Evolutionary conservation across 1,140 invertebrate species (phyloP).

Genomic region (Gonatopus flavifemur): DNA sequence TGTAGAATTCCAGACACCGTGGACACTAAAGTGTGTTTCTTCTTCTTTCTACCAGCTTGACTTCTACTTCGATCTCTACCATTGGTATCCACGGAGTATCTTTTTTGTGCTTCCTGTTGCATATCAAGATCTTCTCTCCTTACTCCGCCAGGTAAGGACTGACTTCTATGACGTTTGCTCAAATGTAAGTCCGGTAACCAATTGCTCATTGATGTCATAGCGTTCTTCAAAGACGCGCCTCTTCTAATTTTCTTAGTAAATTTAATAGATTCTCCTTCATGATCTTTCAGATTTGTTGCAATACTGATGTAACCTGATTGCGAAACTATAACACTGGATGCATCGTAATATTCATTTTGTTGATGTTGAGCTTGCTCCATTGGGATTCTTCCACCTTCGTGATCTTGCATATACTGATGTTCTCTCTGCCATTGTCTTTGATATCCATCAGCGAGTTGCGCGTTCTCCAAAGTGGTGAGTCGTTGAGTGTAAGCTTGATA

Average conservation of each 20-base stretch:
- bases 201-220: conserved; percentile 77
- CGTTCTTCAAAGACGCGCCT: conserved; percentile 73
- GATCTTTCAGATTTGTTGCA: conserved; percentile 66
- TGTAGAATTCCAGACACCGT: conserved; percentile 79
- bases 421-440: conserved; percentile 50
- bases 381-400: conserved; percentile 31
- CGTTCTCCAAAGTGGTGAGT: conserved; percentile 31
- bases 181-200: conserved; percentile 82
- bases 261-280: conserved; percentile 59
- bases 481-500: conserved; percentile 47
- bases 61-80: conserved; percentile 36
- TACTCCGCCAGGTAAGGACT: conserved; percentile 75
- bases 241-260: conserved; percentile 68
- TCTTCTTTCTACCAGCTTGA: conserved; percentile 64
- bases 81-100: conserved; percentile 32
- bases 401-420: conserved; percentile 46
- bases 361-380: conserved; percentile 61
- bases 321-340: conserved; percentile 71
- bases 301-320: conserved; percentile 82
- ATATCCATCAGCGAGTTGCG: conserved; percentile 44
- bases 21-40: conserved; percentile 75
- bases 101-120: conserved; percentile 50
- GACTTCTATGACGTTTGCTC: conserved; percentile 74
- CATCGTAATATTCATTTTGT: conserved; percentile 58
- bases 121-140: conserved; percentile 62